These are phyloP conservation scores for Nomada hirtipes DNA, from an alignment of 2,888 invertebrate species.

Conservation along the genomic window DNA sequence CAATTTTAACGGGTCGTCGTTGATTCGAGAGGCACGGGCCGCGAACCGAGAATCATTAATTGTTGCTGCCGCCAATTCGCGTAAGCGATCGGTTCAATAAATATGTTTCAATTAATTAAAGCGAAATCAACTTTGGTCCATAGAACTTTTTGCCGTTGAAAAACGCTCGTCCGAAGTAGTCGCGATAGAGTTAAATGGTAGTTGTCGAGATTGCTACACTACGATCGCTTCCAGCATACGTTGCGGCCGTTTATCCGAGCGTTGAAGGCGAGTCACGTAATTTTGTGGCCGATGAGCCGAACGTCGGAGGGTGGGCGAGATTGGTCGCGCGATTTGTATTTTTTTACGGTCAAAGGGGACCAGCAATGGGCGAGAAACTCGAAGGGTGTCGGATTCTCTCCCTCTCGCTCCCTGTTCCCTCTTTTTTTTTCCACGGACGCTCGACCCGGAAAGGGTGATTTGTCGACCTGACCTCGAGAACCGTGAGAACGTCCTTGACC, in stretches of 20 bases:
- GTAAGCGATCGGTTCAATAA: constrained; percentile 54
- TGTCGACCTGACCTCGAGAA: constrained; percentile 83
- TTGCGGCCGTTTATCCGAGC: constrained; percentile 39
- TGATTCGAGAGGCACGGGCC: constrained; percentile 48
- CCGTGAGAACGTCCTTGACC: constrained; percentile 82
- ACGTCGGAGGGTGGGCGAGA: constrained; percentile 55
- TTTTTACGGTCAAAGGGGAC: constrained; percentile 75
- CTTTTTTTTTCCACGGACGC: constrained; percentile 78
- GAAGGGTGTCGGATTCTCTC: constrained; percentile 63
- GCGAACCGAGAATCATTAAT: constrained; percentile 47
- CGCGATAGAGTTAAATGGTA: constrained; percentile 34
- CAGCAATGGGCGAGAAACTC: constrained; percentile 71
- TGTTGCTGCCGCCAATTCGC: constrained; percentile 49
- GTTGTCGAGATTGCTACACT: constrained; percentile 14
- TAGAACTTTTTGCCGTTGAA: constrained; percentile 35
- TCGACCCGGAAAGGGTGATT: constrained; percentile 83
- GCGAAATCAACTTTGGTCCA: constrained; percentile 55
- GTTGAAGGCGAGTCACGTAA: constrained; percentile 67
- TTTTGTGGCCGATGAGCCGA: constrained; percentile 63
- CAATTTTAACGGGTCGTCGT: constrained; percentile 42
- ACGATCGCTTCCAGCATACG: constrained; percentile 36
- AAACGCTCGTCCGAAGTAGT: constrained; percentile 1
- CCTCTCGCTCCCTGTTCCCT: constrained; percentile 25
- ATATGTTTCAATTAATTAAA: constrained; percentile 56
- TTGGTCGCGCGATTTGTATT: constrained; percentile 69